Base-by-base conservation (phyloP, 1,140 invertebrate genomes). In the Ganaspis sp. region DNA sequence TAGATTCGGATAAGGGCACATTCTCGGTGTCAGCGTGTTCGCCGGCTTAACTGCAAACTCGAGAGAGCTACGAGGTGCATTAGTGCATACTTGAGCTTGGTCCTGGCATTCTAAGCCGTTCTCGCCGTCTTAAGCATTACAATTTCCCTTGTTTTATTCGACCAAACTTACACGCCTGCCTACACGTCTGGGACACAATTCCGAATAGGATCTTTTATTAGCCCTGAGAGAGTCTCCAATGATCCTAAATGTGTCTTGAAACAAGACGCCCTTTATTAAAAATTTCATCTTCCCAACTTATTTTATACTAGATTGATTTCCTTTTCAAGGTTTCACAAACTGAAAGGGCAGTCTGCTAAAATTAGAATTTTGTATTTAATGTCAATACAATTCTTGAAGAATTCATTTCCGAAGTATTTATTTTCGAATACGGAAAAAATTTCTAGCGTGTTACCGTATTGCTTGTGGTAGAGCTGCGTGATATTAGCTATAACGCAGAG, bases 1-100 rank as follows among this genome's bases (percentile, higher is more conserved):
- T 88, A 87, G 86, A 88, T 87, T 85, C 77, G 79, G 81, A 86
- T 87, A 84, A 87, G 87, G 82, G 83, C 73, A 75, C 83, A 86
- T 88, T 88, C 85, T 85, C 69, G 72, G 74, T 81, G 87, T 88
- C 86, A 86, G 83, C 77, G 74, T 81, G 73, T 49, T 77, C 38
- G 26, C 58, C 34, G 82, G 75, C 71, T 78, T 76, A 86, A 80
- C 85, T 79, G 81, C 79, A 85, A 85, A 85, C 81, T 86, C 78
- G 58, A 71, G 76, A 86, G 78, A 86, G 81, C 80, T 87, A 87
- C 84, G 84, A 86, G 85, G 77, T 85, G 80, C 84, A 87, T 87
- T 87, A 87, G 79, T 42, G 81, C 85, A 88, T 87, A 84, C 83
- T 84, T 80, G 83, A 79, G 71, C 72, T 70, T 71, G 71, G 70